Evolutionary conservation across 2,113 vertebrate genomes (phyloP).

Genomic region (Piaya cayana): DNA sequence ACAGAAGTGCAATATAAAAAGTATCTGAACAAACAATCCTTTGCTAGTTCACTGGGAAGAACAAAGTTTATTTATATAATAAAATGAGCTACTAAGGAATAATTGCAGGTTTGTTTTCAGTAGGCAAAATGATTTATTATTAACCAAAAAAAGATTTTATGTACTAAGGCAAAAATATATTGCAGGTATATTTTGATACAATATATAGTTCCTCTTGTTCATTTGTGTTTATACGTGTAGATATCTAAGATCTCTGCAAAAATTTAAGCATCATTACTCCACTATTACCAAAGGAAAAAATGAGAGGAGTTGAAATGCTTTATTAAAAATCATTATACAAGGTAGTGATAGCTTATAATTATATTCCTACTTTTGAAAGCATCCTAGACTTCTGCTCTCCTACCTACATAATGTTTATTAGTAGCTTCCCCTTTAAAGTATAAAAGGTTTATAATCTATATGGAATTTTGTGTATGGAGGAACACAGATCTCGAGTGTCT

Average conservation of each 20-base stretch:
- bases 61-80: not conserved
- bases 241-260: not conserved
- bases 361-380: not conserved
- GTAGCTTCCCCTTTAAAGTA: not conserved
- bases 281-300: not conserved
- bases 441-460: not conserved
- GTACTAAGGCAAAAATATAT: not conserved
- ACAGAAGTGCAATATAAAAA: not conserved
- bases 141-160: not conserved
- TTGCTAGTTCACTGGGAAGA: not conserved
- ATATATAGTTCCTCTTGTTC: not conserved
- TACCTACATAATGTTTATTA: not conserved
- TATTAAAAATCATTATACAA: not conserved
- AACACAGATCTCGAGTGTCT: not conserved
- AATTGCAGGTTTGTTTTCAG: not conserved
- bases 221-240: not conserved
- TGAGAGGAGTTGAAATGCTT: not conserved
- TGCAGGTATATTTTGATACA: not conserved
- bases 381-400: not conserved
- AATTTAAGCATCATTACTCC: not conserved
- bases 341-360: not conserved
- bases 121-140: not conserved
- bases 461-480: not conserved
- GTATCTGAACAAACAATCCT: not conserved
- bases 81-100: not conserved